Evolutionary conservation across 2,888 invertebrate species (phyloP).

Genomic region (Isotomurus palustris): DNA sequence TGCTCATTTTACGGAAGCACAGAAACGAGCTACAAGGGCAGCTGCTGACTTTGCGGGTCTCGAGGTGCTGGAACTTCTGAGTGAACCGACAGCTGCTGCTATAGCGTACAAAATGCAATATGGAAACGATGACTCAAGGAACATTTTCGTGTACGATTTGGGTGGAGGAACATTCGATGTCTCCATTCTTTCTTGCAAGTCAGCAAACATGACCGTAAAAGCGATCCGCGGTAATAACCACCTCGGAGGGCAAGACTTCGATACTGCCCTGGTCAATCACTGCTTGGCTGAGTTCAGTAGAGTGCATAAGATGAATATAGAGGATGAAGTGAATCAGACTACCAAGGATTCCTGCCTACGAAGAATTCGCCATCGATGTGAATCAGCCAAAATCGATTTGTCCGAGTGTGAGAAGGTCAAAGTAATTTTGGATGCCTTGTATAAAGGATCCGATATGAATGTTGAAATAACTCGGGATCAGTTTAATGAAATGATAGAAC

Average conservation of each 20-base stretch:
- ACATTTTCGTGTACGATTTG: slow-evolving; percentile 26
- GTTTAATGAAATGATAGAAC: slow-evolving; percentile 19
- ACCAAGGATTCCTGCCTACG: slow-evolving; percentile 52
- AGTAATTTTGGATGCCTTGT: slow-evolving; percentile 4
- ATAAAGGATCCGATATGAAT: slow-evolving; percentile 12
- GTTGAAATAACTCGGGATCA: slow-evolving; percentile 7
- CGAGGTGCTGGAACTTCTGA: slow-evolving; percentile 81
- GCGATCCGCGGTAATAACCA: slow-evolving; percentile 8
- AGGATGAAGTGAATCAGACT: slow-evolving; percentile 47
- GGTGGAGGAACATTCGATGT: slow-evolving; percentile 37
- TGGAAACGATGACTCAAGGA: not conserved
- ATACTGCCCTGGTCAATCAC: slow-evolving; percentile 15
- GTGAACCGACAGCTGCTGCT: slow-evolving; percentile 85
- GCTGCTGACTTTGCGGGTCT: slow-evolving; percentile 76
- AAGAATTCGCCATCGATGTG: slow-evolving; percentile 19
- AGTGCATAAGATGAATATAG: not conserved
- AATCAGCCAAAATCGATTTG: slow-evolving; percentile 9
- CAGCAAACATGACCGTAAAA: slow-evolving; percentile 11
- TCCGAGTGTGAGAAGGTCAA: not conserved
- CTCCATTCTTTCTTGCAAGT: slow-evolving; percentile 12
- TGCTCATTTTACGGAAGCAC: slow-evolving; percentile 67
- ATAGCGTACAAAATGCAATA: slow-evolving; percentile 20
- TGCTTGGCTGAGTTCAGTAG: slow-evolving; percentile 11
- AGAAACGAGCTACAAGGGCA: slow-evolving; percentile 70
- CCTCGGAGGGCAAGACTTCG: slow-evolving; percentile 17